These are phyloP conservation scores for Moxostoma hubbsi DNA, from an alignment of 2,797 vertebrate genomes.

Conservation along the genomic window DNA sequence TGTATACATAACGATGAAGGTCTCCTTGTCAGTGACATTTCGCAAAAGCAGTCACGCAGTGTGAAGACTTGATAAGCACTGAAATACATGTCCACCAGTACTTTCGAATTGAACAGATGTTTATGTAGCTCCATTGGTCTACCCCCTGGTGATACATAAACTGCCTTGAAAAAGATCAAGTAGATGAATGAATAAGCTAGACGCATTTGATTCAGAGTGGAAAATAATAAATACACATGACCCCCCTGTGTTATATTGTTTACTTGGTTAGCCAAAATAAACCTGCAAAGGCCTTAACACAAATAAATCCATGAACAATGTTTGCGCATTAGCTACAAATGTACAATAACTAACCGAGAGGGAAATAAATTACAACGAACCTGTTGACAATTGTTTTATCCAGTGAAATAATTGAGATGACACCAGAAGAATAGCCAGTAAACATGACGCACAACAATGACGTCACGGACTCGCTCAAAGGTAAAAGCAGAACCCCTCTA, in stretches of 20 bases:
- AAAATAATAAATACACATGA: neutral
- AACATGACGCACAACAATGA: conserved; percentile 18
- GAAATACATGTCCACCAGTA: neutral
- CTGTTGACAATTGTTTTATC: conserved; percentile 43
- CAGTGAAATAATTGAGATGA: conserved; percentile 16
- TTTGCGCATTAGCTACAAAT: neutral
- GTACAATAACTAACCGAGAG: neutral
- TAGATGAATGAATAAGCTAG: no score
- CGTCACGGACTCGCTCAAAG: neutral
- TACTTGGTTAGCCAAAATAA: neutral
- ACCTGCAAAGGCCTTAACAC: neutral
- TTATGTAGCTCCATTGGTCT: neutral
- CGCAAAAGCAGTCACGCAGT: neutral
- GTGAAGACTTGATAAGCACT: neutral
- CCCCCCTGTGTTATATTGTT: no score
- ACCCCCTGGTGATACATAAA: neutral
- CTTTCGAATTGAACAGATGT: conserved; percentile 7
- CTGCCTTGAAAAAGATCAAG: no score
- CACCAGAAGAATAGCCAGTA: neutral
- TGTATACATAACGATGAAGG: neutral
- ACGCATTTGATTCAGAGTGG: no score
- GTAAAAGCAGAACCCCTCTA: neutral
- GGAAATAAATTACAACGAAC: conserved; percentile 19
- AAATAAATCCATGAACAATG: neutral
- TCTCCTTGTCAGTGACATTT: neutral